A percentile compares a stretch with the other conserved stretches of the same genome.
These are phyloP conservation scores for Rhamphomyia laevipes DNA, from an alignment of 2,888 invertebrate genomes.

Conservation along the genomic window DNA sequence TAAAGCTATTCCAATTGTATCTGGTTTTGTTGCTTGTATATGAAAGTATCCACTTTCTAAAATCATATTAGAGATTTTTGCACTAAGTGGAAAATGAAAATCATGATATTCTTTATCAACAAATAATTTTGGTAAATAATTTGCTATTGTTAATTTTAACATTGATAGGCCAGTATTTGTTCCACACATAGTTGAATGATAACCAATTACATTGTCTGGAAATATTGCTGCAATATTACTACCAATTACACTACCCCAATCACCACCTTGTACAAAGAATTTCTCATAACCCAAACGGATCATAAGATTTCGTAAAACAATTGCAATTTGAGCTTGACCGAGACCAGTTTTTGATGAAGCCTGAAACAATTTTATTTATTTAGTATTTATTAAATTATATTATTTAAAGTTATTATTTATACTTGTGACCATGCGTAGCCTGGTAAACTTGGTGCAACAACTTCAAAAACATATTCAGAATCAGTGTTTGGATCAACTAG, in stretches of 20 bases:
- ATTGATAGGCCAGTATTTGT: conserved; percentile 15
- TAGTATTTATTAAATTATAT: neutral
- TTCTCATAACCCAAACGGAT: conserved; percentile 44
- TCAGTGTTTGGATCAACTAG: conserved; percentile 43
- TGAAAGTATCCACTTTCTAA: conserved; percentile 48
- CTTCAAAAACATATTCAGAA: conserved; percentile 52
- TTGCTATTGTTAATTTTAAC: conserved; percentile 34
- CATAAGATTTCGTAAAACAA: conserved; percentile 50
- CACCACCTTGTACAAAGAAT: conserved; percentile 58
- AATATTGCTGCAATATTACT: conserved; percentile 45
- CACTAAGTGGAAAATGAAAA: conserved; percentile 31
- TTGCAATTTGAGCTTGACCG: conserved; percentile 40
- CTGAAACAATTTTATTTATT: conserved; percentile 20
- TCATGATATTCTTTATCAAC: conserved; percentile 37
- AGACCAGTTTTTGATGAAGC: conserved; percentile 46
- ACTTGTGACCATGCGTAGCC: conserved; percentile 61
- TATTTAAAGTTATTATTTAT: neutral
- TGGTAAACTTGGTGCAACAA: conserved; percentile 55
- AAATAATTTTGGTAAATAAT: conserved; percentile 42
- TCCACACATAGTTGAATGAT: conserved; percentile 47
- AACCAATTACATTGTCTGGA: conserved; percentile 42
- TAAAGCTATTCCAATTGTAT: conserved; percentile 60
- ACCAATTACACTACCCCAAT: conserved; percentile 59
- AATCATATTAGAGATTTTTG: conserved; percentile 15
- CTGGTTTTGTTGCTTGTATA: conserved; percentile 71